These are phyloP conservation scores for Apistogramma diplotaenia DNA, from an alignment of 2,113 vertebrate species.

Conservation along the genomic window DNA sequence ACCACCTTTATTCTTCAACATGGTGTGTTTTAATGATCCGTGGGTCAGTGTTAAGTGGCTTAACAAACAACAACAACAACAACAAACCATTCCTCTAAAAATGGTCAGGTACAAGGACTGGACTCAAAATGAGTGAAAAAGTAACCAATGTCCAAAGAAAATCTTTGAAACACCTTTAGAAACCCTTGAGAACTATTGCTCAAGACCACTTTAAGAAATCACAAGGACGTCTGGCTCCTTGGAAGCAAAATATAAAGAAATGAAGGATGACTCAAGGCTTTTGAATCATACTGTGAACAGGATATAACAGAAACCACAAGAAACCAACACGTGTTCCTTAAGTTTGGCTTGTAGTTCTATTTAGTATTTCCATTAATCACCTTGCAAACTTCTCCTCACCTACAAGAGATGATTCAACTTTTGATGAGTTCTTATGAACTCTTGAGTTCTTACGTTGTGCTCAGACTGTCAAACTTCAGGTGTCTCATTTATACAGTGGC, in stretches of 20 bases:
- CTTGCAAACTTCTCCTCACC: not conserved
- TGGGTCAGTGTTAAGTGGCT: no score
- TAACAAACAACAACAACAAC: no score
- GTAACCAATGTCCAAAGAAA: no score
- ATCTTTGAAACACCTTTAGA: not conserved
- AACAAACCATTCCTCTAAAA: no score
- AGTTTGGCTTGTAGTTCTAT: not conserved
- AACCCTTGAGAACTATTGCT: not conserved
- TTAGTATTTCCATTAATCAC: not conserved
- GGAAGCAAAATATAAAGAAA: not conserved
- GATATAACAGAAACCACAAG: not conserved
- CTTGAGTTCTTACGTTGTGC: not conserved
- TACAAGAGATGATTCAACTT: not conserved
- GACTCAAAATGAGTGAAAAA: no score
- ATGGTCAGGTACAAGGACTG: no score
- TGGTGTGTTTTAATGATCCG: no score
- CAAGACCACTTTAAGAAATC: not conserved
- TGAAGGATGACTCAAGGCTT: not conserved
- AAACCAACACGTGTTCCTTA: not conserved
- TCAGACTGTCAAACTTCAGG: not conserved
- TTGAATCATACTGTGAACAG: not conserved
- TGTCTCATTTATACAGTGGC: not conserved
- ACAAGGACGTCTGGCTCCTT: not conserved
- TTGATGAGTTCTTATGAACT: not conserved
- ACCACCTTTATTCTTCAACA: no score